Percentiles rank a stretch among this genome's conserved stretches.
These are phyloP conservation scores for Drosophila pseudotakahashii DNA, from an alignment of 2,888 invertebrate genomes.

Conservation along the genomic window DNA sequence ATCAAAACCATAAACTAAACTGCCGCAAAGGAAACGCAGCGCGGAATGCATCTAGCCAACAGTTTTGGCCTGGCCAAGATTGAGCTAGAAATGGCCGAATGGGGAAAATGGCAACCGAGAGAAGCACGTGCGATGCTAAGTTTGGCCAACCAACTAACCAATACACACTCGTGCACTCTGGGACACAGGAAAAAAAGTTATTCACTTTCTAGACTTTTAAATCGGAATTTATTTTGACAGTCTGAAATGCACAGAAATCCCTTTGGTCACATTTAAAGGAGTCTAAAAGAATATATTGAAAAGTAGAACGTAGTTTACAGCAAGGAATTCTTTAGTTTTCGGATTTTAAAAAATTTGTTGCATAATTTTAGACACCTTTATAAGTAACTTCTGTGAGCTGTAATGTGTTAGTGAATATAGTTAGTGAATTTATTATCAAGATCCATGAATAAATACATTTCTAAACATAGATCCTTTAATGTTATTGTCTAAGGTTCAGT, in stretches of 20 bases:
- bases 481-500: neutral
- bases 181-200: neutral
- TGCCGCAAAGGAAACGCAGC: slow-evolving; percentile 30
- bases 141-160: slow-evolving; percentile 45
- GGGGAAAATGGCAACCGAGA: slow-evolving; percentile 25
- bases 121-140: slow-evolving; percentile 61
- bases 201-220: too few relatives aligned
- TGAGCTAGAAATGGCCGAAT: slow-evolving; percentile 32
- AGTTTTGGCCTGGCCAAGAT: slow-evolving; percentile 22
- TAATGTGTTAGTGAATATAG: too few relatives aligned
- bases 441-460: too few relatives aligned
- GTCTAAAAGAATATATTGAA: too few relatives aligned
- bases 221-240: neutral
- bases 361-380: too few relatives aligned
- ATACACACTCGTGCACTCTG: slow-evolving; percentile 35
- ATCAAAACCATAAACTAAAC: slow-evolving; percentile 54
- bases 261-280: too few relatives aligned
- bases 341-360: too few relatives aligned
- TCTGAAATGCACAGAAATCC: too few relatives aligned
- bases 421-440: too few relatives aligned
- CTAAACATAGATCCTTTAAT: neutral
- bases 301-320: too few relatives aligned
- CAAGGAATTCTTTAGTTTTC: too few relatives aligned
- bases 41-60: slow-evolving; percentile 15
- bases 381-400: too few relatives aligned